phyloP scores from a whole-genome alignment of 2,113 vertebrate genomes.

The Platysteira castanea region DNA sequence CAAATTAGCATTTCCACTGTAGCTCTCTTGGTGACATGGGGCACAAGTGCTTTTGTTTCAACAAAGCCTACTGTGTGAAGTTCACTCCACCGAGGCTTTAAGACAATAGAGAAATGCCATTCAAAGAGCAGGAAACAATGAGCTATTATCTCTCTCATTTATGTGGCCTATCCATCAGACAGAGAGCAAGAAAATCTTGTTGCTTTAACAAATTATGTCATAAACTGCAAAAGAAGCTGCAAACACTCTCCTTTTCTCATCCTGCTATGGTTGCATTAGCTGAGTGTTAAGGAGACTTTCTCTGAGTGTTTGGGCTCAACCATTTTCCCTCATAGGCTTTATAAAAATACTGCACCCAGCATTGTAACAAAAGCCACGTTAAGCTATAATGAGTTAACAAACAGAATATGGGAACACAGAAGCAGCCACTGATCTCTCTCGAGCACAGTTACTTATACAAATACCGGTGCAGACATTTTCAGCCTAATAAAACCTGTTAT shows the following conservation, averaged over 20 bases:
- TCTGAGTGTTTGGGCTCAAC: neutral
- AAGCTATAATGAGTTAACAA: neutral
- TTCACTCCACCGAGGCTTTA: conserved; percentile 41
- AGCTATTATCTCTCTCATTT: conserved; percentile 30
- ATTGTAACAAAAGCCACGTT: neutral
- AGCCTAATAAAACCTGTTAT: conserved; percentile 6
- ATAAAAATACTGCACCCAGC: neutral
- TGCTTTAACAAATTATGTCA: conserved; percentile 40
- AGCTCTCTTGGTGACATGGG: neutral
- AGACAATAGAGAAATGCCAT: conserved; percentile 56
- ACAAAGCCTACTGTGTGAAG: conserved; percentile 47
- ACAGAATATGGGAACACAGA: neutral
- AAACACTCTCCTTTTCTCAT: neutral
- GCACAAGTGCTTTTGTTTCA: conserved; percentile 53
- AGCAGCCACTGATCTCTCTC: neutral
- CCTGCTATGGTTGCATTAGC: neutral
- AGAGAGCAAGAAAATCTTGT: conserved; percentile 4
- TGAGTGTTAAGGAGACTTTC: neutral
- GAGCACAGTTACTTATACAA: neutral
- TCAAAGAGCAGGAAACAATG: conserved; percentile 51
- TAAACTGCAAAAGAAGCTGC: neutral
- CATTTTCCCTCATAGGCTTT: neutral
- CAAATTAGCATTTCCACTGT: conserved; percentile 39
- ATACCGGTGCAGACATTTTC: neutral
- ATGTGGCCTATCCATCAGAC: neutral